These are phyloP conservation scores for Parotocinclus haroldoi DNA, from an alignment of 2,797 vertebrate species.

Conservation along the genomic window DNA sequence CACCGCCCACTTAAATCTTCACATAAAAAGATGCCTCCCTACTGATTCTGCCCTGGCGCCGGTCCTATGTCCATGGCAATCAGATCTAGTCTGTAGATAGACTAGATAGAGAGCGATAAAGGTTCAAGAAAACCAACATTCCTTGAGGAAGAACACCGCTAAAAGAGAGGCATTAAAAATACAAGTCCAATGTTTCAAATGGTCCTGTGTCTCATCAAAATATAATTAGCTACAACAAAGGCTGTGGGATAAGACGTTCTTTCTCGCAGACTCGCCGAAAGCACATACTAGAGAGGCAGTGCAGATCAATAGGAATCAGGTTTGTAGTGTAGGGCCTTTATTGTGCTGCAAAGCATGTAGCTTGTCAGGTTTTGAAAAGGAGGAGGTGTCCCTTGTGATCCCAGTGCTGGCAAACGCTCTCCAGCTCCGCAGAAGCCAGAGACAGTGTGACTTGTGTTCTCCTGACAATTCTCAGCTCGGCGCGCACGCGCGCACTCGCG, in stretches of 20 bases:
- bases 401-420: slow-evolving; percentile 66
- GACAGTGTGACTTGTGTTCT: slow-evolving; percentile 59
- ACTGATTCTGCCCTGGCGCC: too few relatives aligned
- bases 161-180: too few relatives aligned
- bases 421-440: slow-evolving; percentile 61
- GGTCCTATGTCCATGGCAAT: too few relatives aligned
- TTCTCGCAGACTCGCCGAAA: slow-evolving; percentile 52
- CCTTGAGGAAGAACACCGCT: too few relatives aligned
- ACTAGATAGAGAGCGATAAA: too few relatives aligned
- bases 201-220: slow-evolving; percentile 36
- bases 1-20: too few relatives aligned
- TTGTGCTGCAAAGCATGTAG: slow-evolving; percentile 67
- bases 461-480: slow-evolving; percentile 52
- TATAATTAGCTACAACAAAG: slow-evolving; percentile 67
- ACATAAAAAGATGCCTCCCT: too few relatives aligned
- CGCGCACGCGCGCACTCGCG: slow-evolving; percentile 46
- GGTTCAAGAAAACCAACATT: too few relatives aligned
- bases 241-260: slow-evolving; percentile 42
- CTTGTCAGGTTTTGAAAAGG: slow-evolving; percentile 59
- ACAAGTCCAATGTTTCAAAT: neutral
- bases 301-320: slow-evolving; percentile 71
- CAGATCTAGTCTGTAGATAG: too few relatives aligned
- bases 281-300: slow-evolving; percentile 54
- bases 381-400: slow-evolving; percentile 51
- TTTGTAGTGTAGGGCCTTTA: slow-evolving; percentile 56